A percentile compares a stretch with the other conserved stretches of the same genome.
These are phyloP conservation scores for Aplysina aerophoba DNA, from an alignment of 37 sponge, comb jelly and placozoan genomes.

Conservation along the genomic window DNA sequence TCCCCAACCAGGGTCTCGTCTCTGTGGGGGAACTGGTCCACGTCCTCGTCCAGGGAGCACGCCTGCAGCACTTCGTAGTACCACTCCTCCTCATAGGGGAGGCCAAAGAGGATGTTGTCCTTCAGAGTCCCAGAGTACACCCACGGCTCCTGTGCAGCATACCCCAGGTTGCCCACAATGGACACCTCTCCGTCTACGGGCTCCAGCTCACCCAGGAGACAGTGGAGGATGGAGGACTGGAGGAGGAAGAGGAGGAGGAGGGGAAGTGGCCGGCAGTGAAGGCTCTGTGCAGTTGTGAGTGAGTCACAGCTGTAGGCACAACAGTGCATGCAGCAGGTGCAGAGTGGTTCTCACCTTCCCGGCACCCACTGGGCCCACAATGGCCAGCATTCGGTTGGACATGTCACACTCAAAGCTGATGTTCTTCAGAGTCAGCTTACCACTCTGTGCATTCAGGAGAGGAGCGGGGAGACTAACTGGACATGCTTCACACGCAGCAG, in stretches of 20 bases:
- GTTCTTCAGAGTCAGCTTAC: conserved; percentile 3
- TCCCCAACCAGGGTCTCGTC: conserved; percentile 89
- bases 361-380: conserved; percentile 59
- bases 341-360: conserved; percentile 43
- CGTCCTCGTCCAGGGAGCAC: conserved; percentile 73
- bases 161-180: conserved; percentile 56
- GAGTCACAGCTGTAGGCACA: background rate
- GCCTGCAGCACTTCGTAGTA: conserved; percentile 58
- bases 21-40: conserved; percentile 63
- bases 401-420: conserved; percentile 8
- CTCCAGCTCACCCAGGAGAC: conserved; percentile 54
- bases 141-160: conserved; percentile 79
- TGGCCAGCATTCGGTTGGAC: conserved; percentile 6
- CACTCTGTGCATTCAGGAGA: background rate
- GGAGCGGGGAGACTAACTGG: too few species aligned
- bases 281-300: background rate
- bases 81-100: conserved; percentile 26
- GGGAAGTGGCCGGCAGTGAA: background rate
- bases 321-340: too few species aligned
- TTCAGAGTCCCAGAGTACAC: conserved; percentile 75
- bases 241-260: background rate
- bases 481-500: too few species aligned
- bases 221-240: conserved; percentile 71
- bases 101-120: conserved; percentile 79
- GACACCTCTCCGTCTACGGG: conserved; percentile 47